Base-by-base conservation (phyloP, 2,113 vertebrate species). In the Grantiella picta region DNA sequence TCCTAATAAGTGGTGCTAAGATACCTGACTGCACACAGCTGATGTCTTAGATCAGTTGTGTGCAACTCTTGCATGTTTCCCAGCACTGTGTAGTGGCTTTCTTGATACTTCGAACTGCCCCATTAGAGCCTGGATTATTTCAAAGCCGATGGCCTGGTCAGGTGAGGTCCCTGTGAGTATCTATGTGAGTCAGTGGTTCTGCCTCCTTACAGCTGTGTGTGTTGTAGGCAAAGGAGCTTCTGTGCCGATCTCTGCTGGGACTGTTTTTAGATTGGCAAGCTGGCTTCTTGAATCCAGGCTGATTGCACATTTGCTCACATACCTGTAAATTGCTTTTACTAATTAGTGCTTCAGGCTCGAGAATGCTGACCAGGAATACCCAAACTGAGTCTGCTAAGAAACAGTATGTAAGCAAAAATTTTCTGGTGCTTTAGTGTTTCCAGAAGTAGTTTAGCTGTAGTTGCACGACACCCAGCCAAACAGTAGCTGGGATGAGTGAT, bases 291-390 rank as follows among this genome's bases (percentile, higher is more conserved):
- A 50, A 47, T 47, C 56, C 38, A 54, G 35, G 14, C 60, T 36
- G 11, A 40, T 64, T 56, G 31, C 16, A 17, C 3, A 18, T 66
- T 77, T 15, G 7, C 24, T 78, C 19, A 20, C 0, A 0, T 76
- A 16, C 12, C 14, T 81, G 45, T 61, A 69, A 66, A 50, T 66
- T 84, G 5, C 9, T 66, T 75, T 78, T 91, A 45, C 52, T 57
- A 23, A 25, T 57, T n/a, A 15, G n/a, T 53, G 9, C 87, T 85
- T 84, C 2, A 1, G 15, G 9, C 35, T 83, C 45, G 36, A 40
- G n/a, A 47, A 38, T 45, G 20, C 36, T 80, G 86, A 73, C 20
- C 16, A 38, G 63, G 36, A 89, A 18, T 64, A 29, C 14, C 12
- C 11, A 64, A 65, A 65, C 35, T 42, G 20, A 35, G 29, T 65